Evolutionary conservation across 2,113 vertebrate species (phyloP).

Genomic region (Drymodes brunneopygia): DNA sequence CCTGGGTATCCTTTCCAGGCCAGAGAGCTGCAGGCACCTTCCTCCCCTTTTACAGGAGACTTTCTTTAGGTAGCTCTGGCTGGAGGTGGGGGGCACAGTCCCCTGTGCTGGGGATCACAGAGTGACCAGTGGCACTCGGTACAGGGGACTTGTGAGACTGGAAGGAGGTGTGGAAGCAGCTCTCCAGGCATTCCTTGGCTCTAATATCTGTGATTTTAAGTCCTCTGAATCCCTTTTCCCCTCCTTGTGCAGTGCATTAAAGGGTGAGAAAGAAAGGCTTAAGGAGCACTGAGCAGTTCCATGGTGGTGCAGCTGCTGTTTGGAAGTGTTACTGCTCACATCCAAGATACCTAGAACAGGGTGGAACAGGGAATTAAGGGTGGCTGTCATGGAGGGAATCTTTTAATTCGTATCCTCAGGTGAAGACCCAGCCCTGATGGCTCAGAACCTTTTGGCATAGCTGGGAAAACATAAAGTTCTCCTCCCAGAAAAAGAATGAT

Average conservation of each 20-base stretch:
- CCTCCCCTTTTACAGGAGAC: rapidly evolving
- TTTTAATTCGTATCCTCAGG: neutral
- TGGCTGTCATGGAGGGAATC: neutral
- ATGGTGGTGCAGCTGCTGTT: neutral
- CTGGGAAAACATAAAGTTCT: neutral
- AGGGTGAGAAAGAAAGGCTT: neutral
- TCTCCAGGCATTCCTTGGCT: neutral
- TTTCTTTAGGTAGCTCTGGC: neutral
- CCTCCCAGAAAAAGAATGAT: neutral
- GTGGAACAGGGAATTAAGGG: neutral
- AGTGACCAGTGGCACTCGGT: rapidly evolving
- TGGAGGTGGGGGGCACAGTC: rapidly evolving
- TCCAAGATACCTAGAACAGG: neutral
- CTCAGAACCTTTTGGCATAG: neutral
- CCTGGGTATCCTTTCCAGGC: neutral
- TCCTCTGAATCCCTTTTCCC: neutral
- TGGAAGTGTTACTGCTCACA: neutral
- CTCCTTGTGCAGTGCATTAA: rapidly evolving
- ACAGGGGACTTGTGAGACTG: rapidly evolving
- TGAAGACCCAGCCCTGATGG: rapidly evolving
- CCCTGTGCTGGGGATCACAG: neutral
- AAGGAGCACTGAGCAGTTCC: rapidly evolving
- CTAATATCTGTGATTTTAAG: rapidly evolving
- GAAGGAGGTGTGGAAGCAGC: neutral
- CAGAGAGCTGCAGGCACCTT: neutral